Evolutionary conservation across 2,113 vertebrate species (phyloP).

Genomic region (Pitta sordida): DNA sequence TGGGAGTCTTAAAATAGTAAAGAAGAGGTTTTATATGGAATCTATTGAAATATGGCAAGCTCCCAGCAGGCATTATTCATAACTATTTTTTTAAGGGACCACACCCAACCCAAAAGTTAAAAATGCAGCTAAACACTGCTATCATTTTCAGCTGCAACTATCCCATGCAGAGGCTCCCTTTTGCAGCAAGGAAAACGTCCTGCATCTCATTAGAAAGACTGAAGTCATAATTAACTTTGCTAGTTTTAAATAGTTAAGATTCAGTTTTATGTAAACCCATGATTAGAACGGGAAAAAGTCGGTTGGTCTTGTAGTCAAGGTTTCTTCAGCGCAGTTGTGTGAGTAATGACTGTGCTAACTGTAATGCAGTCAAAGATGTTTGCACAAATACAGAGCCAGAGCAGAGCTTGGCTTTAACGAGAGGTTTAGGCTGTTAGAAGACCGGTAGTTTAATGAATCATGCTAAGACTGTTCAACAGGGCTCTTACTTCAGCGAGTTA

Average conservation of each 20-base stretch:
- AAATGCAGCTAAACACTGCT: constrained; percentile 63
- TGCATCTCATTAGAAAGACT: constrained; percentile 12
- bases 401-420: constrained; percentile 29
- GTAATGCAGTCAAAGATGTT: constrained; percentile 41
- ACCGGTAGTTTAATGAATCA: constrained; percentile 47
- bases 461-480: neutral
- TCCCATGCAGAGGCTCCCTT: constrained; percentile 37
- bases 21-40: constrained; percentile 64
- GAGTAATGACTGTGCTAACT: constrained; percentile 36
- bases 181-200: constrained; percentile 22
- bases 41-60: constrained; percentile 72
- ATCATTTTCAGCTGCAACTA: constrained; percentile 64
- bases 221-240: constrained; percentile 15
- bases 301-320: constrained; percentile 3
- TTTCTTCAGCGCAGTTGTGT: neutral
- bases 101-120: constrained; percentile 71
- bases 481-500: neutral
- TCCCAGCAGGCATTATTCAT: constrained; percentile 77
- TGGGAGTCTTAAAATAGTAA: constrained; percentile 58
- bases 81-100: constrained; percentile 74
- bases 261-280: neutral
- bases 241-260: constrained; percentile 17
- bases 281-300: neutral
- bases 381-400: constrained; percentile 46
- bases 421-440: constrained; percentile 32